A percentile compares a stretch with the other conserved stretches of the same genome.
phyloP scores from a whole-genome alignment of 53 echinoderm and acorn worm species.

The Apostichopus leukothele region DNA sequence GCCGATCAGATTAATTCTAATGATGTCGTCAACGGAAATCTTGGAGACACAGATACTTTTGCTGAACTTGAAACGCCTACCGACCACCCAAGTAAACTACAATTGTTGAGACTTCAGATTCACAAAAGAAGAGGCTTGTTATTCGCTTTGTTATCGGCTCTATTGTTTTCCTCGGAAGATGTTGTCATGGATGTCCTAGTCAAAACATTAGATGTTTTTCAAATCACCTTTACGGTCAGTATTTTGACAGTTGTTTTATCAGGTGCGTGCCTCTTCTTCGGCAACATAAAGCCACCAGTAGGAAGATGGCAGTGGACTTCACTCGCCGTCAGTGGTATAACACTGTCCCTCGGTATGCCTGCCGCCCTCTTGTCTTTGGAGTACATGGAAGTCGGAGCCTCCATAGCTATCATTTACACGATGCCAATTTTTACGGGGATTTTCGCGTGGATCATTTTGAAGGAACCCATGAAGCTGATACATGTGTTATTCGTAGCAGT shows the following conservation, averaged over 20 bases:
- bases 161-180: conserved; percentile 33
- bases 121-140: conserved; percentile 7
- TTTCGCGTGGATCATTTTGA: conserved; percentile 35
- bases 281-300: neutral
- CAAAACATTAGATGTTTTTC: conserved; percentile 12
- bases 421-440: conserved; percentile 47
- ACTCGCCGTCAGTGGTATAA: neutral
- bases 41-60: too few relatives aligned
- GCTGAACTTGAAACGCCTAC: neutral
- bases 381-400: conserved; percentile 15
- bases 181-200: conserved; percentile 26
- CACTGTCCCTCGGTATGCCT: neutral
- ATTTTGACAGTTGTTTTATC: neutral
- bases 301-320: neutral
- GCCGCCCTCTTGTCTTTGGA: conserved; percentile 18
- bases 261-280: neutral
- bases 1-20: neutral
- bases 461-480: conserved; percentile 28
- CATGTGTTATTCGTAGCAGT: conserved; percentile 10
- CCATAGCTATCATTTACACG: conserved; percentile 37
- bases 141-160: conserved; percentile 10
- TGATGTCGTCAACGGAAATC: neutral
- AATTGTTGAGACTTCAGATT: neutral
- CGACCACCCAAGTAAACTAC: neutral
- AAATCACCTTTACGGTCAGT: conserved; percentile 7